Conservation (phyloP, 2,113 vertebrate species). For the Australoheros scitulus region DNA sequence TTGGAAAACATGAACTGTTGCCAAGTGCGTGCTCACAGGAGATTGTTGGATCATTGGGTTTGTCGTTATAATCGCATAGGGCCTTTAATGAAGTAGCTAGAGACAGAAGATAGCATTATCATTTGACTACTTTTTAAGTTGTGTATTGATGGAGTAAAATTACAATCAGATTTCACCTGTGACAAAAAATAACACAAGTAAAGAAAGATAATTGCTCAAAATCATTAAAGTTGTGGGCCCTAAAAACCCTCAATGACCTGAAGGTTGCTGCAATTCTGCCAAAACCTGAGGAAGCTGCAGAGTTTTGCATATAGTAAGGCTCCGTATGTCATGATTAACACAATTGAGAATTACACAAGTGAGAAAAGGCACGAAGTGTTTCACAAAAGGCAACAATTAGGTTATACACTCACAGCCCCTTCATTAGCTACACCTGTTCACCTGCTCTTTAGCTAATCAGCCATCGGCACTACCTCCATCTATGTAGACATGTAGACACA, state of each 20-base stretch:
- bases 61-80: background rate
- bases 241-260: background rate
- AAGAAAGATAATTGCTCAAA: background rate
- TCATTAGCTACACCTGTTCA: background rate
- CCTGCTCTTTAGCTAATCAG: background rate
- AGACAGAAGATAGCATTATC: background rate
- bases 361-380: background rate
- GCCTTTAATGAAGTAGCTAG: background rate
- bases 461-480: background rate
- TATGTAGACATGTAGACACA: background rate
- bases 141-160: background rate
- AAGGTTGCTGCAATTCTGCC: background rate
- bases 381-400: background rate
- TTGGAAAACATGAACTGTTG: background rate
- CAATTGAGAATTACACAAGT: background rate
- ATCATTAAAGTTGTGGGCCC: background rate
- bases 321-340: too few species aligned
- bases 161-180: background rate
- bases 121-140: background rate
- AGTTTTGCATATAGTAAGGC: too few species aligned
- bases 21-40: background rate
- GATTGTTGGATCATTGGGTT: background rate
- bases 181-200: background rate
- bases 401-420: background rate
- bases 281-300: background rate